phyloP scores from a whole-genome alignment of 2,797 vertebrate species.

The Parotocinclus haroldoi region DNA sequence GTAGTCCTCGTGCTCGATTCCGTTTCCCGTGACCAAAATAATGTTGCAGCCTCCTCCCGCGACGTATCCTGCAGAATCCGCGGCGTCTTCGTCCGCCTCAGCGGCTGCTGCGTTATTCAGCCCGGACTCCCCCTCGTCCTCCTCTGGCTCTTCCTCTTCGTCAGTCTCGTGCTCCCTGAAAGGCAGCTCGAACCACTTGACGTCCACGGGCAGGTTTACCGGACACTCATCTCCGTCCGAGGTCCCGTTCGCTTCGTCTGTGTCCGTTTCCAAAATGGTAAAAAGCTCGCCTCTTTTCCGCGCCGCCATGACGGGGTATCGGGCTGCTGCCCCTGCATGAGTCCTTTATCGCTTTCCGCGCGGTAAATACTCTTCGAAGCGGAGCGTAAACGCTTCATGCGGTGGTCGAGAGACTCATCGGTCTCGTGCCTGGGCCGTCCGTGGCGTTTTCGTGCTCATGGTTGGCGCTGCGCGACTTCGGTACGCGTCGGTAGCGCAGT shows the following conservation, averaged over 20 bases:
- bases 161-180: constrained; percentile 72
- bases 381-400: constrained; percentile 62
- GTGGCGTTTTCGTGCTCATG: constrained; percentile 69
- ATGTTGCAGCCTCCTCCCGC: constrained; percentile 78
- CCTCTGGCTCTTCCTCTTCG: constrained; percentile 69
- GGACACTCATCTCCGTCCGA: constrained; percentile 72
- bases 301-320: constrained; percentile 84
- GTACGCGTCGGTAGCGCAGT: constrained; percentile 79
- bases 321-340: constrained; percentile 84
- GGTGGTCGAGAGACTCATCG: constrained; percentile 65
- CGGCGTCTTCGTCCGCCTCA: constrained; percentile 56
- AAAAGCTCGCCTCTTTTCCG: constrained; percentile 83
- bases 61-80: constrained; percentile 71
- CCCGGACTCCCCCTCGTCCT: constrained; percentile 66
- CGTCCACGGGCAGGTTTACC: constrained; percentile 76
- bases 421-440: constrained; percentile 68
- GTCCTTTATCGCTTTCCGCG: constrained; percentile 71
- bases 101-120: constrained; percentile 52
- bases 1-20: constrained; percentile 73
- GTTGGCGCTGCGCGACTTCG: constrained; percentile 78
- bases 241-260: constrained; percentile 74
- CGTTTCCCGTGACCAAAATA: constrained; percentile 77
- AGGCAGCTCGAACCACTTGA: constrained; percentile 82
- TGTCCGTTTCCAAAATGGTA: constrained; percentile 84
- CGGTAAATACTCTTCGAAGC: constrained; percentile 64